Evolutionary conservation across 1,140 invertebrate genomes (phyloP), one percentile per base, ranked within the genome.

Genomic region (Phymorhynchus buccinoides): DNA sequence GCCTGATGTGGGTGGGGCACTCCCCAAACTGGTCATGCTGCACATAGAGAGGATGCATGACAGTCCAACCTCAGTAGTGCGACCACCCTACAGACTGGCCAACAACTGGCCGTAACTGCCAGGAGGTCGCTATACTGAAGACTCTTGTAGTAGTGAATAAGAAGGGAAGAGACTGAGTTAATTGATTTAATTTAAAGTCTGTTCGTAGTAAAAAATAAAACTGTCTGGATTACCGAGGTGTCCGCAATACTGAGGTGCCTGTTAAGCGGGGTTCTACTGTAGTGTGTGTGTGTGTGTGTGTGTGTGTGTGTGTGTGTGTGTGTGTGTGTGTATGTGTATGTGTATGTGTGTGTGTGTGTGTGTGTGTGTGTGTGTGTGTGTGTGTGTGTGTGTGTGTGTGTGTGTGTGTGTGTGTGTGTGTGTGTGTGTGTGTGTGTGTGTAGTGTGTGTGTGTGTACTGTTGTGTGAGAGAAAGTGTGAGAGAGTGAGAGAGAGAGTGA

Each of bases 341-440:
- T 66, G n/a, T 66, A 22, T 66, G 27, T 66, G 4, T 66, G 4
- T 66, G 4, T 66, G 4, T 66, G 62, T 66, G 62, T 66, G 62
- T 66, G 62, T 66, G 62, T 66, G 62, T 66, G 62, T 66, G 62
- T 66, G 62, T 66, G 62, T 66, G 62, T 66, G 62, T 66, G 62
- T 66, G 62, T 66, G 62, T 66, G 62, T 66, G 62, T 66, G 62
- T 66, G 62, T 66, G 62, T 4, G 62, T 66, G n/a, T 4, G 22
- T 66, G 62, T 4, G 62, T 66, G 62, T 27, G 4, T 66, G 62
- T 27, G 27, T 6, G 62, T 66, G 1, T 27, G 62, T 27, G 27
- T 27, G 62, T 27, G 48, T 52, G 62, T 27, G n/a, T 27, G 27
- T 66, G 2, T 27, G 1, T 66, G 27, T 14, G 27, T 27, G 14